Evolutionary conservation across 2,797 vertebrate species (phyloP).

Genomic region (Odontamblyopus rebecca): DNA sequence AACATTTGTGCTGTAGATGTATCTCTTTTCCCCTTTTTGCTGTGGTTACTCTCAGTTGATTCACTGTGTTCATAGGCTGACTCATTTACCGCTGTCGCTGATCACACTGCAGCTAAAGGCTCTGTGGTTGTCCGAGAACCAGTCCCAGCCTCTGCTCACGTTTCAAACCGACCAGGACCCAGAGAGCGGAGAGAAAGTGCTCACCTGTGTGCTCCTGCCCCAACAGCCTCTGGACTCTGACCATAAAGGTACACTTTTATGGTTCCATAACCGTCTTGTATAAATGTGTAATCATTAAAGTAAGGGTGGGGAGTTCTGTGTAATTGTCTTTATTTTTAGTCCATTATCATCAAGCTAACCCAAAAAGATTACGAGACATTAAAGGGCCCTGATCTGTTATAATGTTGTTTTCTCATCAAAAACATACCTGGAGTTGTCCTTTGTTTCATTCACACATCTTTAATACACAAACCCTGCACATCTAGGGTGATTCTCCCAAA

Average conservation of each 20-base stretch:
- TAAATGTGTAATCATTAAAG: too few species aligned
- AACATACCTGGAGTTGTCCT: too few species aligned
- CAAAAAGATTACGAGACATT: too few species aligned
- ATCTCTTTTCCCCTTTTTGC: not conserved
- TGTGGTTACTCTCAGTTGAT: not conserved
- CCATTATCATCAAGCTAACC: too few species aligned
- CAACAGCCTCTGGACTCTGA: constrained; percentile 87
- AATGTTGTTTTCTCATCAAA: too few species aligned
- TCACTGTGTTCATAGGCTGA: constrained; percentile 76
- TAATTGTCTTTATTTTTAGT: too few species aligned
- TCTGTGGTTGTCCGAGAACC: constrained; percentile 98
- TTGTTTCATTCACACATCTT: too few species aligned
- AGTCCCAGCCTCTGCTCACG: constrained; percentile 95
- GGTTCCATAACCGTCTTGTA: not conserved
- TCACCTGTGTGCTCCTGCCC: constrained; percentile 96
- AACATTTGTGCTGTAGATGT: not conserved
- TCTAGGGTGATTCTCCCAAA: too few species aligned
- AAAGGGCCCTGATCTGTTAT: too few species aligned
- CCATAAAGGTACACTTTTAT: constrained; percentile 81
- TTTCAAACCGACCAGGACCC: constrained; percentile 93
- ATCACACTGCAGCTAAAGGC: constrained; percentile 91
- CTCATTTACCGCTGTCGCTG: constrained; percentile 88
- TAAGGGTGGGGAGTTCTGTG: too few species aligned
- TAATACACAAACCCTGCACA: too few species aligned
- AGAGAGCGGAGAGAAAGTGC: constrained; percentile 89